Conservation (phyloP, 2,797 vertebrate genomes). For the Urosaurus nigricauda region DNA sequence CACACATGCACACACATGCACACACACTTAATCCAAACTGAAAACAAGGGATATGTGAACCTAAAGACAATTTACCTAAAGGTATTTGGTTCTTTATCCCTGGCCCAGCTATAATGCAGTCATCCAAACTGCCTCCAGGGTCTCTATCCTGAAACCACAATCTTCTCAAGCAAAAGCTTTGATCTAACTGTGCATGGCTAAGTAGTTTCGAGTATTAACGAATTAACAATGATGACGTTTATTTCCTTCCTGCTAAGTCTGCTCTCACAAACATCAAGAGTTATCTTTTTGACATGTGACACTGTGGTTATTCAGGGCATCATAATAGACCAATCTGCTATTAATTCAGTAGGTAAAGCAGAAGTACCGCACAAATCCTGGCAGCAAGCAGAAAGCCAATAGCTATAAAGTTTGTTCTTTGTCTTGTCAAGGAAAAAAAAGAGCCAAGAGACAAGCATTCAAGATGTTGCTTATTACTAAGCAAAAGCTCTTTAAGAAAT, state of each 20-base stretch:
- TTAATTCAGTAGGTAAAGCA: conserved; percentile 41
- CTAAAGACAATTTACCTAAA: conserved; percentile 57
- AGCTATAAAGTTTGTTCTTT: conserved; percentile 27
- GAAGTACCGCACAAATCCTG: conserved; percentile 23
- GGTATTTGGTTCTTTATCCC: neutral
- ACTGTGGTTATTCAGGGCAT: conserved; percentile 49
- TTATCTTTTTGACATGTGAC: conserved; percentile 59
- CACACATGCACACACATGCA: neutral
- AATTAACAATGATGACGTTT: conserved; percentile 60
- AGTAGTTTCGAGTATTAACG: conserved; percentile 64
- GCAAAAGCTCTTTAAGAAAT: neutral
- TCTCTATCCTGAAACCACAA: conserved; percentile 39
- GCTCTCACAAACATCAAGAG: conserved; percentile 52
- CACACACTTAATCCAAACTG: conserved; percentile 21
- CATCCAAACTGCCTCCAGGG: conserved; percentile 21
- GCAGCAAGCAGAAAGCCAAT: conserved; percentile 4
- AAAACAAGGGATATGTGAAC: conserved; percentile 61
- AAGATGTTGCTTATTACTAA: conserved; percentile 4
- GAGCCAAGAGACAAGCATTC: conserved; percentile 19
- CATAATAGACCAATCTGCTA: conserved; percentile 53
- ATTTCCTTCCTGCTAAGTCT: conserved; percentile 45
- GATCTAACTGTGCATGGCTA: conserved; percentile 64
- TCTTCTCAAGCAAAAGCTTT: conserved; percentile 69
- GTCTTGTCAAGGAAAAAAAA: conserved; percentile 26
- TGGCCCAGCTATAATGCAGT: conserved; percentile 29